Percentiles rank a stretch among this genome's conserved stretches.
Conservation (phyloP, 2,797 vertebrate genomes). For the Pseudochirops corinnae region DNA sequence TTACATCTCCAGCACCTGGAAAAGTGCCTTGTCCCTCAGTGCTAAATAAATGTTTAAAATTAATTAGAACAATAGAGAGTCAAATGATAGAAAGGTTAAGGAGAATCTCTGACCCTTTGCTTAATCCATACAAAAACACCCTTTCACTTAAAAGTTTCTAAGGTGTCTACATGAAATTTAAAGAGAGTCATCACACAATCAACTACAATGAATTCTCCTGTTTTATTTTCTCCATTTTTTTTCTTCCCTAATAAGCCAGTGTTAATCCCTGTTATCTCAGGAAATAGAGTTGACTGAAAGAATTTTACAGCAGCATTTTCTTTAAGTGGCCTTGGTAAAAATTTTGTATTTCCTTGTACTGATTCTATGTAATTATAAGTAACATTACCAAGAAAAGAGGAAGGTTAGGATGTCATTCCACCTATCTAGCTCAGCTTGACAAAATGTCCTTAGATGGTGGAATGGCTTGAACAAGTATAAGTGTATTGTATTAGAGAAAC, state of each 20-base stretch:
- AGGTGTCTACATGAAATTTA: constrained; percentile 35
- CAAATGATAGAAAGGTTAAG: neutral
- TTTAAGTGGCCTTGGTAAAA: constrained; percentile 5
- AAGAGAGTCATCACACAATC: constrained; percentile 48
- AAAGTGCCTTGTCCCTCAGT: neutral
- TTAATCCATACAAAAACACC: constrained; percentile 38
- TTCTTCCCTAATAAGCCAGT: neutral
- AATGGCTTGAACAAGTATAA: neutral
- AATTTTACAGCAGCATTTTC: neutral
- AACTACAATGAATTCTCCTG: neutral
- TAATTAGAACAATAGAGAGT: neutral
- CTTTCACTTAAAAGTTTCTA: constrained; percentile 28
- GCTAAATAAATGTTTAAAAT: neutral
- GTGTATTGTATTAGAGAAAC: neutral
- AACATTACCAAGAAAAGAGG: neutral
- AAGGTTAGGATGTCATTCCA: constrained; percentile 16
- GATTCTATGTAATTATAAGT: constrained; percentile 36
- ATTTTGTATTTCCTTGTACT: neutral
- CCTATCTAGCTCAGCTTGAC: neutral
- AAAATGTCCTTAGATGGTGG: neutral
- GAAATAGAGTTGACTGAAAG: neutral
- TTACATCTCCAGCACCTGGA: neutral
- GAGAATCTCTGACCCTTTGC: constrained; percentile 36
- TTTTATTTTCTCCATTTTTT: neutral
- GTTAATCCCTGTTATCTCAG: constrained; percentile 20